Percentiles rank a stretch among this genome's conserved stretches.
Conservation (phyloP, 2,113 vertebrate genomes). For the Pelecanoides urinatrix region DNA sequence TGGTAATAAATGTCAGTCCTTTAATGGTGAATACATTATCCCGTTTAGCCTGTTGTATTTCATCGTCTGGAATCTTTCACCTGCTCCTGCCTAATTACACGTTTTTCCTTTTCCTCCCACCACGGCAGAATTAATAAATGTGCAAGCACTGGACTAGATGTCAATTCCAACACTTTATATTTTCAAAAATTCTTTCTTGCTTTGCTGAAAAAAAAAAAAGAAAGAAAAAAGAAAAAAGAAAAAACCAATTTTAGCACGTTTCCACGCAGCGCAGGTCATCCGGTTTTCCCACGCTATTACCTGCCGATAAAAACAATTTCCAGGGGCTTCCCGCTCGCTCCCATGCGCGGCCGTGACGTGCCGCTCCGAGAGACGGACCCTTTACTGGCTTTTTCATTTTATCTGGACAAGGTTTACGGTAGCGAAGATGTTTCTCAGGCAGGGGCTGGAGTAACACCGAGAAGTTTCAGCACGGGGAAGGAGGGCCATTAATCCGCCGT, state of each 20-base stretch:
- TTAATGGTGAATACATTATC: conserved; percentile 55
- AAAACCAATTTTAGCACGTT: not conserved
- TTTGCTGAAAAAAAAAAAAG: not conserved
- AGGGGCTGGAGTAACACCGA: not conserved
- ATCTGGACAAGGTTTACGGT: not conserved
- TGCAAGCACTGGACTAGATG: not conserved
- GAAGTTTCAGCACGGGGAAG: not conserved
- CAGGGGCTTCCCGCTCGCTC: not conserved
- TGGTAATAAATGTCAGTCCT: conserved; percentile 50
- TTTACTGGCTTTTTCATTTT: not conserved
- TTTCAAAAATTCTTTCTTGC: conserved; percentile 2
- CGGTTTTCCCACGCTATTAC: conserved; percentile 57
- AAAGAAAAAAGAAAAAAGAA: not conserved
- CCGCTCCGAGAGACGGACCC: not conserved
- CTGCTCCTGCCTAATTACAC: conserved; percentile 57
- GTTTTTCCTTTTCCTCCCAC: conserved; percentile 21
- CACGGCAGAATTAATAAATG: conserved; percentile 21
- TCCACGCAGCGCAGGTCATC: conserved; percentile 14
- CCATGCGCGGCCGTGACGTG: not conserved
- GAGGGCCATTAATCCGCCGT: not conserved
- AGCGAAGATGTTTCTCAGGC: not conserved
- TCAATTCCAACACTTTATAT: conserved; percentile 28
- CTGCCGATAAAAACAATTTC: conserved; percentile 34
- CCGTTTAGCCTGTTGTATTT: conserved; percentile 60
- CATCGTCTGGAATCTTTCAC: conserved; percentile 59